Percentiles rank a stretch among this genome's conserved stretches.
Evolutionary conservation across 2,113 vertebrate genomes (phyloP).

Genomic region (Geococcyx californianus): DNA sequence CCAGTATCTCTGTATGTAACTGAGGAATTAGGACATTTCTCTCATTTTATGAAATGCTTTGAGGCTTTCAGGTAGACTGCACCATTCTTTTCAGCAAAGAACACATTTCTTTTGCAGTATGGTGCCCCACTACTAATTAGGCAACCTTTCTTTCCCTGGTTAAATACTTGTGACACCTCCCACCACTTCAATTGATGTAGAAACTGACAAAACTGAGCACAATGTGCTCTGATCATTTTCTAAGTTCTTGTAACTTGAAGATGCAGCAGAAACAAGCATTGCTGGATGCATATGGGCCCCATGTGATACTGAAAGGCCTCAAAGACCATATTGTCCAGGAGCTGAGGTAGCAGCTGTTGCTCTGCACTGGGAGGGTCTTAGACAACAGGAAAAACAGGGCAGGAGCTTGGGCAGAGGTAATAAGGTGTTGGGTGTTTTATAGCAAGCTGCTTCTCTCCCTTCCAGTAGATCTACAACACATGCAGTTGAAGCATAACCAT

Average conservation of each 20-base stretch:
- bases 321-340: not conserved
- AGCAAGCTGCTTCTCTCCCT: not conserved
- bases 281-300: not conserved
- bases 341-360: not conserved
- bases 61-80: not conserved
- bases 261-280: not conserved
- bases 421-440: not conserved
- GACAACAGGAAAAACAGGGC: not conserved
- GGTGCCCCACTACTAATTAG: not conserved
- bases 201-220: not conserved
- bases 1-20: not conserved
- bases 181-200: not conserved
- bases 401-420: not conserved
- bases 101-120: not conserved
- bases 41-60: not conserved
- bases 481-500: not conserved
- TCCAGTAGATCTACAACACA: not conserved
- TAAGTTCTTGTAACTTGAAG: not conserved
- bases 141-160: not conserved
- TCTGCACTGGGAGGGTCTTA: not conserved
- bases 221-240: not conserved
- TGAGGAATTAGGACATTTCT: not conserved
- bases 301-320: not conserved
- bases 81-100: not conserved
- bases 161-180: not conserved